Evolutionary conservation across 2,113 vertebrate species (phyloP), one percentile per base, ranked within the genome.

Genomic region (Reinhardtius hippoglossoides): DNA sequence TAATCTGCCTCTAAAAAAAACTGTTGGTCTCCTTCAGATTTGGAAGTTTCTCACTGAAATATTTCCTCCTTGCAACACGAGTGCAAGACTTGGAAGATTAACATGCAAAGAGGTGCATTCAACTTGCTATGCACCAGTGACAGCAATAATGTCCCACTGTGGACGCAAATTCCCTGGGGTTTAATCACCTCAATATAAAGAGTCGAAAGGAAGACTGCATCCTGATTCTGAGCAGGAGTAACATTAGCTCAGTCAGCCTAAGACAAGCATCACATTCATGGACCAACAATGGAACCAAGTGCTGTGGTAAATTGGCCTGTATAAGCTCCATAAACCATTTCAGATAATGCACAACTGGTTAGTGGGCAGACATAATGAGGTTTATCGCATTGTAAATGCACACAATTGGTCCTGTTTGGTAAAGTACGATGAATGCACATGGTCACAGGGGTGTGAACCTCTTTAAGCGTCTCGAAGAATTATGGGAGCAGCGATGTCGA

Each of bases 231-330:
- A 87, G 83, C 81, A 90, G 87, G 82, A 89, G 89, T 86, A 91
- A 91, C 87, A 92, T 93, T 90, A 93, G 87, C 87, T 91, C 91
- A 88, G 87, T 92, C 84, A 86, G 82, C 75, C 83, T 89, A 91
- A 94, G 88, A 94, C 91, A 93, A 93, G 87, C 83, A 92, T 93
- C 90, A 87, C 87, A 91, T 90, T 92, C 89, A 90, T 78, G 50
- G 74, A 83, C 76, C 87, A 88, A 93, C 92, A 94, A 93, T 89
- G 88, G 89, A 89, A 85, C 69, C 86, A 87, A 84, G 85, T 67
- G 54, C 87, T 92, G 88, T 89, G 87, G 80, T 92, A 90, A 93
- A 92, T 91, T 91, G 85, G 88, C 67, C 84, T 71, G 80, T 89
- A 88, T 92, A 91, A 91, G 86, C 88, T 82, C 89, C 86, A 90